Percentiles rank a stretch among this genome's conserved stretches.
phyloP scores from a whole-genome alignment of 2,113 vertebrate species.

The Propithecus coquereli region DNA sequence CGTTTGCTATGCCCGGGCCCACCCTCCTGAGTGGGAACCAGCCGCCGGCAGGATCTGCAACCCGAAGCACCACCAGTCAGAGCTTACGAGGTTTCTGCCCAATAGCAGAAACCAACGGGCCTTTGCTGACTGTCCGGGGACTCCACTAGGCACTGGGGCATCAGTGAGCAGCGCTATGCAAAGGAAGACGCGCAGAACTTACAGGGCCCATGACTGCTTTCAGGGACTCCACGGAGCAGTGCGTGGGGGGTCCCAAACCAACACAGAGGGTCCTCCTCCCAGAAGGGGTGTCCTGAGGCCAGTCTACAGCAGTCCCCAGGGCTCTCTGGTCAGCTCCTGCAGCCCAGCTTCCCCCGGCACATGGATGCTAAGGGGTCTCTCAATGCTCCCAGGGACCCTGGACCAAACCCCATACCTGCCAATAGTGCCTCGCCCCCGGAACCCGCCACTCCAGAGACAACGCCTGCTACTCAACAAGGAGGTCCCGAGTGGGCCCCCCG shows the following conservation, averaged over 20 bases:
- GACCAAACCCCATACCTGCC: neutral
- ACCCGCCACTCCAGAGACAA: neutral
- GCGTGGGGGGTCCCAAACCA: neutral
- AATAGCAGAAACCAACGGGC: neutral
- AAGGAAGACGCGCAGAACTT: neutral
- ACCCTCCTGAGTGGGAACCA: neutral
- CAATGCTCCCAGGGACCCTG: neutral
- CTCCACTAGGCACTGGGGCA: neutral
- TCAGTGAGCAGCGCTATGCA: neutral
- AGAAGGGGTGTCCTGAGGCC: too few relatives aligned
- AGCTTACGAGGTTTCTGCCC: neutral
- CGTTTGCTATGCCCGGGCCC: too few relatives aligned
- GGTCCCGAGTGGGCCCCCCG: neutral
- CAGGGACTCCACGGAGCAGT: neutral
- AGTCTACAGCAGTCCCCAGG: neutral
- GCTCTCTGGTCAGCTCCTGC: neutral
- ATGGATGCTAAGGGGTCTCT: neutral
- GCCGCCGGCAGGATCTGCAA: accelerated
- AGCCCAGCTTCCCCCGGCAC: neutral
- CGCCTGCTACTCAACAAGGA: too few relatives aligned
- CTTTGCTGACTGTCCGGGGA: neutral
- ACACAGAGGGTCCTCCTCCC: too few relatives aligned
- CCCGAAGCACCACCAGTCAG: neutral
- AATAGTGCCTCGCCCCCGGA: neutral
- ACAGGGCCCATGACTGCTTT: neutral